phyloP scores from a whole-genome alignment of 2,888 invertebrate species.

The Hedya salicella region DNA sequence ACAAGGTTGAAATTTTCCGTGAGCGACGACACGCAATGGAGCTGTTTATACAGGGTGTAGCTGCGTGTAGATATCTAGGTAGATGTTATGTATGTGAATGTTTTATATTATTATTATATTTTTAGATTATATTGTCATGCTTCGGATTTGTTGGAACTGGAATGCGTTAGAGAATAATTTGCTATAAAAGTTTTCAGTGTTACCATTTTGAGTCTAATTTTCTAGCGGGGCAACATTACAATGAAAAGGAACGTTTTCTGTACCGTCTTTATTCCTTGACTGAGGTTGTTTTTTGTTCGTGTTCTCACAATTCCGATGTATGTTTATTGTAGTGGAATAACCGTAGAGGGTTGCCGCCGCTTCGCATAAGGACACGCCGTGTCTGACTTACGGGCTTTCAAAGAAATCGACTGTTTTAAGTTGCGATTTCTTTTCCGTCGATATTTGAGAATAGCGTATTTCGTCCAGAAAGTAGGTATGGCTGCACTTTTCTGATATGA shows the following conservation, averaged over 20 bases:
- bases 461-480: conserved; percentile 58
- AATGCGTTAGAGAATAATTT: background rate
- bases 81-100: conserved; percentile 81
- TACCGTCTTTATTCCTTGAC: background rate
- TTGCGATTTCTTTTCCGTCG: conserved; percentile 38
- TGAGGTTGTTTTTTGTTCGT: background rate
- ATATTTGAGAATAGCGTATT: conserved; percentile 45
- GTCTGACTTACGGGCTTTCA: conserved; percentile 10
- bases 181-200: no score
- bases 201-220: no score
- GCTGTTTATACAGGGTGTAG: conserved; percentile 53
- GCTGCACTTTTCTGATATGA: conserved; percentile 44
- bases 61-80: conserved; percentile 74
- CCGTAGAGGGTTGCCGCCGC: conserved; percentile 67
- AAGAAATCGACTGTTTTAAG: background rate
- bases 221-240: no score
- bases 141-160: conserved; percentile 47
- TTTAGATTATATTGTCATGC: conserved; percentile 54
- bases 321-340: conserved; percentile 56
- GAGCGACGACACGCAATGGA: conserved; percentile 52
- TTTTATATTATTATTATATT: conserved; percentile 45
- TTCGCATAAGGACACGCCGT: conserved; percentile 55
- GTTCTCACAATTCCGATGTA: background rate
- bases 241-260: no score
- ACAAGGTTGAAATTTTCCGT: conserved; percentile 51